Evolutionary conservation across 2,888 invertebrate species (phyloP).

Genomic region (Brachylomia viminalis): DNA sequence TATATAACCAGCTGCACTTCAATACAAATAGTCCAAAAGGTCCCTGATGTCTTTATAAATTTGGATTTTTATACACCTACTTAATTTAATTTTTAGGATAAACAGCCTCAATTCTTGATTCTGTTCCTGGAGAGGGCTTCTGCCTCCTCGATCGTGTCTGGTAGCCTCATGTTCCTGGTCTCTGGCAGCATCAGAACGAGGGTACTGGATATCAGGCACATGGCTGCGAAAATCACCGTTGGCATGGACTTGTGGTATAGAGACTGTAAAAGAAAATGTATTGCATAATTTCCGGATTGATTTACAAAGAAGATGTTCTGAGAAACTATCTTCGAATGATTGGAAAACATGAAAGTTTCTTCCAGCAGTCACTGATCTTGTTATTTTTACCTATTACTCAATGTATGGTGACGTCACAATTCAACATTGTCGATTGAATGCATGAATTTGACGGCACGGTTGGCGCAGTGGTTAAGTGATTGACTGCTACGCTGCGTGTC

Average conservation of each 20-base stretch:
- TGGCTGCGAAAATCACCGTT: constrained; percentile 91
- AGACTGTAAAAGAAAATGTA: constrained; percentile 75
- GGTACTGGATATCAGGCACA: constrained; percentile 91
- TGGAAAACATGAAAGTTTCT: not conserved
- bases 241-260: constrained; percentile 89
- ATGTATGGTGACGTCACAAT: no score
- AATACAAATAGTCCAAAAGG: constrained; percentile 24
- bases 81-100: constrained; percentile 29
- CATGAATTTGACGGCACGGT: no score
- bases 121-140: constrained; percentile 86
- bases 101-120: constrained; percentile 71
- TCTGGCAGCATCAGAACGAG: constrained; percentile 93
- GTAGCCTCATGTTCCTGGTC: constrained; percentile 92
- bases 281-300: not conserved
- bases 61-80: constrained; percentile 44
- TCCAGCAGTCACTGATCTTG: not conserved
- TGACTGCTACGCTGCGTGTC: no score
- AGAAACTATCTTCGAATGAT: not conserved
- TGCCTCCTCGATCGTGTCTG: constrained; percentile 93
- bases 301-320: not conserved
- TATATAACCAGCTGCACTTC: constrained; percentile 32
- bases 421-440: no score
- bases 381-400: not conserved
- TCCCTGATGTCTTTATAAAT: constrained; percentile 44
- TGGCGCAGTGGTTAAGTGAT: no score